These are phyloP conservation scores for Mimachlamys varia DNA, from an alignment of 2,888 invertebrate species.

Conservation along the genomic window DNA sequence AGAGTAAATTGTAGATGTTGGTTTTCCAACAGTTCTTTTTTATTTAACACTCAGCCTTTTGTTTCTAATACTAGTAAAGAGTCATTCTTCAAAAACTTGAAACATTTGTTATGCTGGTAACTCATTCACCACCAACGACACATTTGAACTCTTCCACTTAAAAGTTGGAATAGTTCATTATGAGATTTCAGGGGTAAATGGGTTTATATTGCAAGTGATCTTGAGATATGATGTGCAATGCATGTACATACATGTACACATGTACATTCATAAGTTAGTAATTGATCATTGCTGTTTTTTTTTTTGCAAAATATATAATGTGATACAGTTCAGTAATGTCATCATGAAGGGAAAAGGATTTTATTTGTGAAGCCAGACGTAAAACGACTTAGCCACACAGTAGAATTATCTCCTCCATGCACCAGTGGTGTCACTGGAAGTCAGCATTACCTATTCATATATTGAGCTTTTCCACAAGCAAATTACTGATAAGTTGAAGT, in stretches of 20 bases:
- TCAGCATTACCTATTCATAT: background rate
- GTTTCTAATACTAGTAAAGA: no score
- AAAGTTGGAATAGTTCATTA: no score
- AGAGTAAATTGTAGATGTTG: no score
- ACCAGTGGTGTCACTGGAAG: background rate
- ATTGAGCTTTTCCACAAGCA: background rate
- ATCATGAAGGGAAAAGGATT: background rate
- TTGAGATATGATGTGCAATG: background rate
- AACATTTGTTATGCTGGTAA: no score
- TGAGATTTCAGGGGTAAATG: no score
- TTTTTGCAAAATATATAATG: background rate
- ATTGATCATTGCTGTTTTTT: background rate
- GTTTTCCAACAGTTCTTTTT: no score
- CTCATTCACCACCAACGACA: no score
- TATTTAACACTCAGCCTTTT: no score
- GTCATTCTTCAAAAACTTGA: no score
- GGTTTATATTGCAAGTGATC: no score
- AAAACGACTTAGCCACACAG: background rate
- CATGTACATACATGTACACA: background rate
- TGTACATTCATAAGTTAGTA: background rate
- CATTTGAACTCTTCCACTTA: no score
- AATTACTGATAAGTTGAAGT: constrained; percentile 28
- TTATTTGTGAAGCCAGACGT: background rate
- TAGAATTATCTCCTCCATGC: background rate
- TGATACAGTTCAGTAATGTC: background rate